Percentiles rank a stretch among this genome's conserved stretches.
Conservation (phyloP, 2,797 vertebrate genomes). For the Eupleurogrammus muticus region DNA sequence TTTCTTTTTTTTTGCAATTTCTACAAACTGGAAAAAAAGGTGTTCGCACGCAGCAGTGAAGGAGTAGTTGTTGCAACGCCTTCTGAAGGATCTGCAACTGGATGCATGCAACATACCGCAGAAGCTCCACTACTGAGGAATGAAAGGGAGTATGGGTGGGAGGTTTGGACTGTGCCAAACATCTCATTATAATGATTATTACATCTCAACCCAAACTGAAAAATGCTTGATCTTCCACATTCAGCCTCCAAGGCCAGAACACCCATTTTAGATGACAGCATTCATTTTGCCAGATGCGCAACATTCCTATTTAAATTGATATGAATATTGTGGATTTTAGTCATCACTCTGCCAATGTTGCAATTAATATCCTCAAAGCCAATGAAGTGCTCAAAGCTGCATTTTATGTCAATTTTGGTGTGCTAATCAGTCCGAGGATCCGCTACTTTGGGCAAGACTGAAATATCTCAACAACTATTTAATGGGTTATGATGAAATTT, state of each 20-base stretch:
- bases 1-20: too few relatives aligned
- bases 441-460: not conserved
- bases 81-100: conserved; percentile 63
- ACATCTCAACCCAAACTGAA: conserved; percentile 54
- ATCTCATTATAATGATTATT: conserved; percentile 53
- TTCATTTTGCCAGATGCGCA: conserved; percentile 41
- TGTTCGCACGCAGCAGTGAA: conserved; percentile 30
- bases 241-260: conserved; percentile 33
- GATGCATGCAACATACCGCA: conserved; percentile 53
- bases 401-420: conserved; percentile 3
- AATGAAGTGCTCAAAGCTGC: conserved; percentile 15
- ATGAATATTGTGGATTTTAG: conserved; percentile 11
- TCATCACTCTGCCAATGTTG: conserved; percentile 5
- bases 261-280: conserved; percentile 22
- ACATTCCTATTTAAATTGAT: conserved; percentile 5
- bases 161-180: conserved; percentile 54
- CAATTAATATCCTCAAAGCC: conserved; percentile 19
- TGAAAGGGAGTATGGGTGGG: conserved; percentile 40
- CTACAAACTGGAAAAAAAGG: too few relatives aligned
- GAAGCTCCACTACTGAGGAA: conserved; percentile 47
- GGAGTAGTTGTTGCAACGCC: conserved; percentile 35
- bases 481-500: not conserved
- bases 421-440: not conserved
- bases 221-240: conserved; percentile 41
- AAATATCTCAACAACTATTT: not conserved